Percentiles rank a stretch among this genome's conserved stretches.
Evolutionary conservation across 2,797 vertebrate species (phyloP).

Genomic region (Ibycter americanus): DNA sequence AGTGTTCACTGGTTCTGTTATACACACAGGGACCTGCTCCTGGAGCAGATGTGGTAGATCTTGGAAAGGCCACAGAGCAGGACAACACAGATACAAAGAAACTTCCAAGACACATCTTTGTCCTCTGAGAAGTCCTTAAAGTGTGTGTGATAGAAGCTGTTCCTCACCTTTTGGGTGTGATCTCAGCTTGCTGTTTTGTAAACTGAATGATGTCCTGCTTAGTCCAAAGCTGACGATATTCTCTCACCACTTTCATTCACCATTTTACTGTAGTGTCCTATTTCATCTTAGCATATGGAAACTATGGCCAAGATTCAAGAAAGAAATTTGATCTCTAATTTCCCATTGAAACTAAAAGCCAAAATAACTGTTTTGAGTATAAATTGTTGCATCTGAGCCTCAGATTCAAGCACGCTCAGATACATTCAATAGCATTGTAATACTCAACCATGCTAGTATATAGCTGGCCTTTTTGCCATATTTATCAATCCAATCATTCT

Average conservation of each 20-base stretch:
- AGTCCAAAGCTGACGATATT: accelerated
- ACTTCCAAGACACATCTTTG: neutral
- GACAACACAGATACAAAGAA: neutral
- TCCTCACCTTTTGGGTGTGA: neutral
- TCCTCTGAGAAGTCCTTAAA: neutral
- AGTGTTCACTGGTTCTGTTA: neutral
- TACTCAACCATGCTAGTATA: neutral
- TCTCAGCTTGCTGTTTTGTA: neutral
- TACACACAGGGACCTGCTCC: neutral
- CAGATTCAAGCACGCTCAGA: neutral
- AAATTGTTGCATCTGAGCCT: neutral
- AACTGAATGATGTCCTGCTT: neutral
- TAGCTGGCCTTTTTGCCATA: neutral
- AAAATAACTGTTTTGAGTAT: neutral
- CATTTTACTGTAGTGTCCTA: neutral
- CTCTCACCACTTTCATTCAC: neutral
- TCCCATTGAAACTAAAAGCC: neutral
- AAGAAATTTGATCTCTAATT: neutral
- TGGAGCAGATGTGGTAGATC: neutral
- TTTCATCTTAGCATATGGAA: neutral
- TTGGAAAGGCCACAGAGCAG: neutral
- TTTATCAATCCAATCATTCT: neutral
- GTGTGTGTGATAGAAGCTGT: neutral
- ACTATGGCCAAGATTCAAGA: neutral
- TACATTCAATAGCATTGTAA: neutral